Evolutionary conservation across 2,797 vertebrate species (phyloP), one percentile per base, ranked within the genome.

Genomic region (Pogoniulus pusillus): DNA sequence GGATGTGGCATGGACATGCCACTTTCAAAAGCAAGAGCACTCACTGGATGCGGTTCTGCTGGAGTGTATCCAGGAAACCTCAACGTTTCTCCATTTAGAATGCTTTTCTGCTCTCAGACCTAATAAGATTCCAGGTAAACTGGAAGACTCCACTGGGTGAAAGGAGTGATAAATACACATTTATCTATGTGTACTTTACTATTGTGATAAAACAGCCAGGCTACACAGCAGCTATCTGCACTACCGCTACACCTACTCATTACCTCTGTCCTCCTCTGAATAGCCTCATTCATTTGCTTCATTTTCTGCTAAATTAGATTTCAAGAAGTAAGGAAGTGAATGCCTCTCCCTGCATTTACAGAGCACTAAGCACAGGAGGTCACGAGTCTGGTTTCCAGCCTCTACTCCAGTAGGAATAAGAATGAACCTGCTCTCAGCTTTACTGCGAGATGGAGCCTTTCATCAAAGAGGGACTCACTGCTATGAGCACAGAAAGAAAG

Each of bases 281-380:
- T 70, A 79, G 70, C 66, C 91, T 92, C 89, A 54, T 60, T 77
- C 60, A 77, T 90, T 85, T 49, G 66, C 83, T 91, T 82, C 58
- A 47, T 80, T 85, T 92, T 91, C 90, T 87, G 81, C 81, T 72
- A 91, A 79, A 89, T 84, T 64, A 54, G 34, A 83, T 83, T 92
- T 81, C 69, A 77, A 68, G 84, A 71, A 79, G 49, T 34, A 82
- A 53, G 84, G 89, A 89, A 86, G 87, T 35, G 43, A 75, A 60
- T 62, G 72, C 60, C 72, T 83, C 80, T 74, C 54, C 20, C 8
- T 35, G 79, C 70, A 47, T 80, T 93, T 64, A 54, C 23, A 76
- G 49, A 93, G 84, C 84, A 54, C 2, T 35, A 88, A 78, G 89
- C 92, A 81, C 76, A 75, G 70, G 69, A 89, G 79, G 94, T 89